phyloP scores from a whole-genome alignment of 2,113 vertebrate species.

The Cacatua alba region DNA sequence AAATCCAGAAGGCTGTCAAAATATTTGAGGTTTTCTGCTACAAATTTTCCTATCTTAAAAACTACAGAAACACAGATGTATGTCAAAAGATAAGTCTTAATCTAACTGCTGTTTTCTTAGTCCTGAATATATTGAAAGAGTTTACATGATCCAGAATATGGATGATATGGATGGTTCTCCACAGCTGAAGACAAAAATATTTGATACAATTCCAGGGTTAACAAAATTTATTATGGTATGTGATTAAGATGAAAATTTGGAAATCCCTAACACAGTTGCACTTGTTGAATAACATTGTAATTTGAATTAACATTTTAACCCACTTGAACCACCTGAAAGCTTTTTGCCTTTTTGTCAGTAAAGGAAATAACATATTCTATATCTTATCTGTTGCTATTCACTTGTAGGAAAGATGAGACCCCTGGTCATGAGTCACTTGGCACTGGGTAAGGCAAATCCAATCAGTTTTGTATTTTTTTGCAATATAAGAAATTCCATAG shows the following conservation, averaged over 20 bases:
- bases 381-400: neutral
- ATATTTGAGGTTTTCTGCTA: slow-evolving; percentile 6
- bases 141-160: neutral
- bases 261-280: neutral
- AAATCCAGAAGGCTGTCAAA: slow-evolving; percentile 6
- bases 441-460: neutral
- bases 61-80: neutral
- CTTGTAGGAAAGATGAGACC: neutral
- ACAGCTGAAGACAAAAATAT: neutral
- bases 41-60: neutral
- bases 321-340: neutral
- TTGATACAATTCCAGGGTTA: neutral
- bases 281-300: neutral
- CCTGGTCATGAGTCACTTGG: neutral
- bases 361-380: neutral
- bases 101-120: neutral
- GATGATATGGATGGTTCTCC: neutral
- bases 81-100: neutral
- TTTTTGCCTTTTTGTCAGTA: neutral
- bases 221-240: neutral
- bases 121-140: neutral
- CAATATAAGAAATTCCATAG: neutral
- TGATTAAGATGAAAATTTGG: neutral
- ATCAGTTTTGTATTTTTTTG: neutral
- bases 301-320: neutral